These are phyloP conservation scores for Slavum lentiscoides DNA, from an alignment of 2,888 invertebrate species.

Conservation along the genomic window DNA sequence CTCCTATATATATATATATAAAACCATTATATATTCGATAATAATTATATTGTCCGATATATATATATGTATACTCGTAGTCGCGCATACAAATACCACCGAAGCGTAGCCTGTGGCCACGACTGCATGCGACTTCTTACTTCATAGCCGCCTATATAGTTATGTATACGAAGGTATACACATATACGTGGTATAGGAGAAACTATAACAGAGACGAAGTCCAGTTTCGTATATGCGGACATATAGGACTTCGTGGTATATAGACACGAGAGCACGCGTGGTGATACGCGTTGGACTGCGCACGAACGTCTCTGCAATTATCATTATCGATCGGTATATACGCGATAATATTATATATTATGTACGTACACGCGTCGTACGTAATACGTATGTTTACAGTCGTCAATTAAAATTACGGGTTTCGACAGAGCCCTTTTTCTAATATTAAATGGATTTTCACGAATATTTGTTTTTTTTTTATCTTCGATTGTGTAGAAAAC, in stretches of 20 bases:
- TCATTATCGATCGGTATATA: constrained; percentile 20
- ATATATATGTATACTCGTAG: no score
- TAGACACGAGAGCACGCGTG: no score
- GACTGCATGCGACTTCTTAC: no score
- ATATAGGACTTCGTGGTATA: neutral
- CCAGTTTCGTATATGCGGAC: neutral
- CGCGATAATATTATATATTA: no score
- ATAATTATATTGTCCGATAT: no score
- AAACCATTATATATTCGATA: no score
- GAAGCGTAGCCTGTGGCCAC: no score
- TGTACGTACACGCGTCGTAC: neutral
- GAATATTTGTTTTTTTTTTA: neutral
- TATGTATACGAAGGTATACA: neutral
- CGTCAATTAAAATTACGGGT: constrained; percentile 32
- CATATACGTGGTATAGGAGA: no score
- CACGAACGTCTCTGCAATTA: constrained; percentile 29
- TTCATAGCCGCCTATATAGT: constrained; percentile 14
- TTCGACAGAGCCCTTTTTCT: neutral
- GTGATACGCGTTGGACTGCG: constrained; percentile 22
- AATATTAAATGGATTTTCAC: neutral
- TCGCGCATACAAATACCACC: no score
- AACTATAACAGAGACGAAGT: neutral
- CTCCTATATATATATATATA: no score
- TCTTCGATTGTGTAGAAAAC: no score
- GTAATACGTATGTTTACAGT: neutral